Conservation (phyloP, 2,888 invertebrate genomes). For the Halictus ligatus region DNA sequence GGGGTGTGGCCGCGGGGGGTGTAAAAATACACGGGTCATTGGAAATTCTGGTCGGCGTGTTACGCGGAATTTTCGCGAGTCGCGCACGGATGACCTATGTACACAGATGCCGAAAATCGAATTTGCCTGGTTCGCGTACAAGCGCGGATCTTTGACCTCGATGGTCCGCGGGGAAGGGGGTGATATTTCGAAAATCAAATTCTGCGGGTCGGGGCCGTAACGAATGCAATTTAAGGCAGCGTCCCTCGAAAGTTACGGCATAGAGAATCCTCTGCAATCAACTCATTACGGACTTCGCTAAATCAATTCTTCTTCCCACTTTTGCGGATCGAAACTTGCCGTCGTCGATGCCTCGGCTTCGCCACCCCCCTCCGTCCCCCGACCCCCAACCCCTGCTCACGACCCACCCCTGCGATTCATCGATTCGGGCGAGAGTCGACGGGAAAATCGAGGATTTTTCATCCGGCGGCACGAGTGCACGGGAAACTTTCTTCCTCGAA, state of each 20-base stretch:
- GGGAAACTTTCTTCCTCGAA: conserved; percentile 21
- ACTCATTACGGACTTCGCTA: conserved; percentile 68
- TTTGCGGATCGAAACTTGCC: conserved; percentile 47
- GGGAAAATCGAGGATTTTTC: conserved; percentile 28
- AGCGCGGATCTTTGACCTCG: conserved; percentile 43
- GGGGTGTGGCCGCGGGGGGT: not conserved
- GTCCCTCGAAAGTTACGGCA: conserved; percentile 58
- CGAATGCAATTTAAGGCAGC: conserved; percentile 68
- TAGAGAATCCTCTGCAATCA: conserved; percentile 67
- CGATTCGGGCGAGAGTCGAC: conserved; percentile 4
- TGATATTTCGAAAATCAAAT: conserved; percentile 70
- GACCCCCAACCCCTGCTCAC: not conserved
- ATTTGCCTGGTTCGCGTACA: conserved; percentile 55
- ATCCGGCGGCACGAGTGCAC: not conserved
- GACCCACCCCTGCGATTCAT: not conserved
- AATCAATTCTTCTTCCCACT: conserved; percentile 61
- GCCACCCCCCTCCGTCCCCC: not conserved
- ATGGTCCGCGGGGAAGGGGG: not conserved
- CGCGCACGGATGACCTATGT: conserved; percentile 19
- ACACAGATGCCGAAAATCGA: conserved; percentile 65
- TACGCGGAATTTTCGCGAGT: conserved; percentile 39
- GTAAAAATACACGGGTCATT: conserved; percentile 20
- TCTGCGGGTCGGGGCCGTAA: conserved; percentile 59
- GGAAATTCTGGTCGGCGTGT: conserved; percentile 46
- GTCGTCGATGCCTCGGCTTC: conserved; percentile 3